Base-by-base conservation (phyloP, 2,113 vertebrate genomes). In the Notarius quadriscutis region DNA sequence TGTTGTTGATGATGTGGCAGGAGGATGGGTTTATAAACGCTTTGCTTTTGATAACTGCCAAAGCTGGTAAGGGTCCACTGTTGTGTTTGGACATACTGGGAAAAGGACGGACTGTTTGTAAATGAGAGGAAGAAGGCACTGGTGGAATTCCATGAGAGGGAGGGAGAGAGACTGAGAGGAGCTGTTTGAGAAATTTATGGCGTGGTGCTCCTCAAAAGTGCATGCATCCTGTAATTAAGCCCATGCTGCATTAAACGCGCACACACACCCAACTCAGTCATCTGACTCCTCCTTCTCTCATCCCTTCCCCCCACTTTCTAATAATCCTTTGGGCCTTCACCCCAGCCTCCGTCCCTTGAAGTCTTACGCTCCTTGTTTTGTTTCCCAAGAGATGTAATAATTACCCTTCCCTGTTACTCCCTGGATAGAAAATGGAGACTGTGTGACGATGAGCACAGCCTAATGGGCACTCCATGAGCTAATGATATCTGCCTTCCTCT, bases 161-260 rank as follows among this genome's bases (percentile, higher is more conserved):
- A 2, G 60, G 53, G 88, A 80, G 89, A 92, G 90, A 17, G 67
- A 82, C 87, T 78, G 17, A 87, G 62, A 69, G 86, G 80, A 90
- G 94, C 87, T 55, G 91, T 94, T 95, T 93, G 90, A 90, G 89
- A 93, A 94, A 96, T 95, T 94, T 96, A 96, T 93, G 92, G 92
- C 72, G 83, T 90, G 87, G 92, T 92, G 91, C 92, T 94, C 92
- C 93, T 94, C 89, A 74, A 94, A 92, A 94, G 94, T 91, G 93
- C 92, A 92, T 92, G 93, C 93, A 95, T 96, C 95, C 95, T 96
- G 94, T 95, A 96, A 95, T 95, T 95, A 95, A 95, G 93, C 86
- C 93, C 86, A 88, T 82, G 90, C 92, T 91, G 89, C 90, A 93
- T 92, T 92, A 89, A 84, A 67, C 91, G 89, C 92, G 88, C 82